Conservation (phyloP, 1,140 invertebrate genomes). For the Drosophila sulfurigaster region DNA sequence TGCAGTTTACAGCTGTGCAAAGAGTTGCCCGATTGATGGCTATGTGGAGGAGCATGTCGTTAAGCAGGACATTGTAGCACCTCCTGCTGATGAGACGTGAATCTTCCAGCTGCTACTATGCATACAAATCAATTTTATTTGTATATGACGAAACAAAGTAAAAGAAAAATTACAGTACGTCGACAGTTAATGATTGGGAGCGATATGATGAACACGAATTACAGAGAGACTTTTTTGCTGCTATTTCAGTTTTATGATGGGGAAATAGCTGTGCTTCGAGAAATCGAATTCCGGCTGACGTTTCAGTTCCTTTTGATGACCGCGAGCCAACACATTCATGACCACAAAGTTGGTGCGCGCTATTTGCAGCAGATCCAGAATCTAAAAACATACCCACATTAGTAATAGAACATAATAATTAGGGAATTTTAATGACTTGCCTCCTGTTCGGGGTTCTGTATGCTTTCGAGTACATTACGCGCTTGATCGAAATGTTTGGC, state of each 20-base stretch:
- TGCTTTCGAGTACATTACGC: constrained; percentile 92
- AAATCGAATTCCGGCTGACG: constrained; percentile 96
- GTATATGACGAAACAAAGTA: constrained; percentile 57
- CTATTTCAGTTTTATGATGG: constrained; percentile 91
- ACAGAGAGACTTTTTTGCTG: neutral
- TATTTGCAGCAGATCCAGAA: constrained; percentile 93
- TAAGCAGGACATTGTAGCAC: constrained; percentile 92
- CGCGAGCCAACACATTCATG: constrained; percentile 94
- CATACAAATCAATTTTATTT: constrained; percentile 66
- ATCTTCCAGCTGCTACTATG: constrained; percentile 8
- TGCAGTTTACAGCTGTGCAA: constrained; percentile 93
- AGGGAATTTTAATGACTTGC: constrained; percentile 85
- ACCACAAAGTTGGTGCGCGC: constrained; percentile 98
- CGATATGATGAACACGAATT: constrained; percentile 32
- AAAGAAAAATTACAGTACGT: constrained; percentile 10
- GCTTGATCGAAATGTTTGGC: constrained; percentile 97
- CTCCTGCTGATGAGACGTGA: constrained; percentile 26
- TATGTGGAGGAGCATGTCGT: constrained; percentile 93
- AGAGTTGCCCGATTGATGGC: constrained; percentile 88
- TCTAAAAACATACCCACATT: constrained; percentile 86
- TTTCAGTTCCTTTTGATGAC: constrained; percentile 94
- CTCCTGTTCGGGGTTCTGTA: constrained; percentile 92
- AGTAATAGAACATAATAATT: neutral
- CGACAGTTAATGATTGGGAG: constrained; percentile 29
- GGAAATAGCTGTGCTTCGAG: constrained; percentile 94